Base-by-base conservation (phyloP, 1,140 invertebrate genomes). In the Leptinotarsa undecemlineata region DNA sequence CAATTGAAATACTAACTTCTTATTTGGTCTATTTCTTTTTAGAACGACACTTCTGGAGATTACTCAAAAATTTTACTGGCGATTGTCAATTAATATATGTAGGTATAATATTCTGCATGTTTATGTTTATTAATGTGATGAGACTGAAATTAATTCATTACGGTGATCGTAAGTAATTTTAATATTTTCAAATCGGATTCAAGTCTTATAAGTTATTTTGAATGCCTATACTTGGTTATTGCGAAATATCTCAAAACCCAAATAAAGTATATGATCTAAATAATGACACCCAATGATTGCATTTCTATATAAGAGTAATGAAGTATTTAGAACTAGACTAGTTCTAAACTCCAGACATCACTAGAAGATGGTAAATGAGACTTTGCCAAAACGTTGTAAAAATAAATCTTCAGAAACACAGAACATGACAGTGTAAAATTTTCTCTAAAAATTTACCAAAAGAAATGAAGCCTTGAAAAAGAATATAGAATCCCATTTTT, bases 1-100 rank as follows among this genome's bases (percentile, higher is more conserved):
- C 0, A 57, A 57, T 57, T 57, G 51, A 57, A 15, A 17, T 15
- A 57, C n/a, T 57, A 57, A 57, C n/a, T 57, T 17, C 51, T 57
- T 57, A 57, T 57, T 17, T 57, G 51, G 17, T 17, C 51, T 15
- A 42, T 68, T 68, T 68, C n/a, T 42, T 68, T 68, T 68, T 68
- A 68, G 66, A 42, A 47, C n/a, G 66, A 68, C 17, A 19, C 26
- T 15, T 42, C 66, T 6, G 66, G 66, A 47, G 42, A 68, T 42
- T 68, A 68, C 33, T 26, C 15, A 47, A 68, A 33, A 33, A 47
- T 47, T n/a, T 68, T 68, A 68, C 42, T 68, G 33, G 33, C 66
- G 17, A 42, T 68, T 42, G n/a, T 68, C n/a, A 42, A 42, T 48
- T 68, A 66, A n/a, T 57, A 4, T 57, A 57, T 57, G 51, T 26